Base-by-base conservation (phyloP, 2,113 vertebrate genomes). In the Propithecus coquereli region DNA sequence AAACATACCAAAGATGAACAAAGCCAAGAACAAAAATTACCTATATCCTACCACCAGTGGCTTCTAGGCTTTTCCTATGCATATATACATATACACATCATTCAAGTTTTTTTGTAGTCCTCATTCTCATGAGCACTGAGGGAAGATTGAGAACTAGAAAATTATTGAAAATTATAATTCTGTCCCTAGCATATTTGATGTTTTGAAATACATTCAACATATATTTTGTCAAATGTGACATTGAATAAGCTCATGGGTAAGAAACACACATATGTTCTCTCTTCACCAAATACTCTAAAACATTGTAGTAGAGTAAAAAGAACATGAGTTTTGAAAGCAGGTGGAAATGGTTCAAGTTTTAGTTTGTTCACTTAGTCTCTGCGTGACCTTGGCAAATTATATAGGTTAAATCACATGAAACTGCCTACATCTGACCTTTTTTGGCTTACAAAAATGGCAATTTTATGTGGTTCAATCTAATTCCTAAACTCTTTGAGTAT, bases 1-100 rank as follows among this genome's bases (percentile, higher is more conserved):
- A 93, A 91, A 87, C 61, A 94, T 76, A 96, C 27, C 73, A 76
- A 59, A 91, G 63, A 73, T 81, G 47, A 87, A 84, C 30, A 63
- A 88, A 95, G 87, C 65, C 27, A 52, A 57, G 16, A 89, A 27
- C 11, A 83, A 87, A 79, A 92, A 57, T 61, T 43, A 77, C 27
- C 61, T 27, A 71, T 10, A 77, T 74, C 22, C 76, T 66, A 45
- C 40, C 66, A 52, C 18, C 3, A 25, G 18, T 68, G 66, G 27
- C 45, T 88, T 95, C 52, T 37, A 65, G 76, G 9, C 1, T 30
- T 94, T 11, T 90, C 27, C 54, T 61, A 1, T 63, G 54, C 13
- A 37, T 54, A 43, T 37, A 12, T 66, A 65, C 16, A 54, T 8
- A 59, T 37, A 45, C 14, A 34, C 54, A 43, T 63, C 50, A 85